Base-by-base conservation (phyloP, 2,797 vertebrate species). In the Pteronotus mesoamericanus region DNA sequence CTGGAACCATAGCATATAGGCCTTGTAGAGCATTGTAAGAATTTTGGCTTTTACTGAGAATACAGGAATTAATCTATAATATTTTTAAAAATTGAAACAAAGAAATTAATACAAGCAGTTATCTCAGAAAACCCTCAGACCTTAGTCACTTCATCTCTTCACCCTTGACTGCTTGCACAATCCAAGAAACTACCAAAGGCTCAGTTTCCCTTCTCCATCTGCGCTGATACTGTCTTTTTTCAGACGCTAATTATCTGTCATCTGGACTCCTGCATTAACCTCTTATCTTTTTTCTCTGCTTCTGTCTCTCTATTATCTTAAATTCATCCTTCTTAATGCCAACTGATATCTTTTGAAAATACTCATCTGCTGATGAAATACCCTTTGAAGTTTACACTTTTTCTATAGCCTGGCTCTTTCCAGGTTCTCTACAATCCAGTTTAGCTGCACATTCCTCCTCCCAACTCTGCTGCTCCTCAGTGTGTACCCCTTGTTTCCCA, bases 271-370 rank as follows among this genome's bases (percentile, higher is more conserved):
- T n/a, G n/a, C 29, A 19, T 48, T 82, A 59, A 96, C 53, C 51
- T 83, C 44, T 78, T 44, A 46, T 68, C 57, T 74, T 66, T 32
- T 68, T 88, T 55, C n/a, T 83, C 21, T 71, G 32, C 26, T n/a
- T 84, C n/a, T 94, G 66, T 55, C 24, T 82, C 46, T 79, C 55
- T n/a, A 1, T 84, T 94, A 80, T 97, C 96, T 96, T 71, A 82
- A 83, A 77, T 26, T 10, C 32, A 94, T 96, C 88, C 74, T 95
- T 96, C 66, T 95, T 53, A 26, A 39, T 79, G 77, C 18, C 88
- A 89, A 19, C 46, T 8, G 69, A 53, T 94, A 87, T 15, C 72
- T 84, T 92, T 90, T 16, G 48, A 72, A 94, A 84, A 75, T 55
- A 34, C 21, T 82, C 10, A 71, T 88, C 89, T 94, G 57, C 46